Percentiles rank a stretch among this genome's conserved stretches.
Conservation (phyloP, 2,113 vertebrate species). For the Chelonoidis abingdonii region DNA sequence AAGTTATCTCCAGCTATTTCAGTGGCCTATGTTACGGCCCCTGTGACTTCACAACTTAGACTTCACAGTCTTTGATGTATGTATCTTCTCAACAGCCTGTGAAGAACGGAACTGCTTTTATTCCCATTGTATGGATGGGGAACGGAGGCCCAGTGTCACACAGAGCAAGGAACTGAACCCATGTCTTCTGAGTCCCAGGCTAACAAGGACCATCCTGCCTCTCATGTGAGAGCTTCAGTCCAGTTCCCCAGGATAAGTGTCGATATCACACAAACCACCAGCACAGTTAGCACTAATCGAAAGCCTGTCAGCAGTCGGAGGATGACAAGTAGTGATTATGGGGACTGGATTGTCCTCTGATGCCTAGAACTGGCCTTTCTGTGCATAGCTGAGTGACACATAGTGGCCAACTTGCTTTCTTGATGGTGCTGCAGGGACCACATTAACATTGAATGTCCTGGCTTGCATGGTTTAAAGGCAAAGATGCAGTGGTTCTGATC, state of each 20-base stretch:
- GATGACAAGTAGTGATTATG: background rate
- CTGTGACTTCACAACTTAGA: background rate
- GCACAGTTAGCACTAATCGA: background rate
- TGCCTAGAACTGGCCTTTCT: background rate
- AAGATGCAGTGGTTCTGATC: background rate
- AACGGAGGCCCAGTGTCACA: background rate
- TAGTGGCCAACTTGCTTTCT: background rate
- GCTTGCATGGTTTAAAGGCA: background rate
- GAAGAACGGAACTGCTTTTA: background rate
- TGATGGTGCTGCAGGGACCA: background rate
- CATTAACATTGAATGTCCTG: background rate
- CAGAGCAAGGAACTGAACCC: background rate
- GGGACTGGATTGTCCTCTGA: background rate
- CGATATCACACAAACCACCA: background rate
- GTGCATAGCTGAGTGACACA: background rate
- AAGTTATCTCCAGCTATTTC: background rate
- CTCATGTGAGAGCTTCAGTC: background rate
- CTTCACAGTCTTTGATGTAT: background rate
- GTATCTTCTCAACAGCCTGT: background rate
- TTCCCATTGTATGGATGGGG: background rate
- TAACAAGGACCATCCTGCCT: background rate
- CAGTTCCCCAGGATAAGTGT: background rate
- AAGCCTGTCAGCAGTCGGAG: background rate
- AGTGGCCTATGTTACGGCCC: background rate
- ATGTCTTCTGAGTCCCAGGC: background rate